These are phyloP conservation scores for Microdon myrmicae DNA, from an alignment of 2,888 invertebrate genomes.

Conservation along the genomic window DNA sequence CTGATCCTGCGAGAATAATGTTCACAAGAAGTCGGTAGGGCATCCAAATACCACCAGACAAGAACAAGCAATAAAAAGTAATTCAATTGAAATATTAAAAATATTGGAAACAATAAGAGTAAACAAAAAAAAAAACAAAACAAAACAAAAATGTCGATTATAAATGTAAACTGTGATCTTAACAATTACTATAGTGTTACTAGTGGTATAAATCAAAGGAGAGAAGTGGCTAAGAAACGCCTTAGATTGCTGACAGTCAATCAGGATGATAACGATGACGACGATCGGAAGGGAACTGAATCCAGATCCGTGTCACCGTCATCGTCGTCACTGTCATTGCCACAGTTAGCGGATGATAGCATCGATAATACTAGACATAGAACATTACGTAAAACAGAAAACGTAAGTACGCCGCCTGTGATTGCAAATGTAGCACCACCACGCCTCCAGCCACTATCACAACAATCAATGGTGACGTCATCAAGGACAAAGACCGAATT, in stretches of 20 bases:
- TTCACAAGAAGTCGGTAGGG: too few species aligned
- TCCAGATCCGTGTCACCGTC: slow-evolving; percentile 4
- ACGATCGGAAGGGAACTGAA: background rate
- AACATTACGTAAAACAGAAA: background rate
- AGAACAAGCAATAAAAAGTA: too few species aligned
- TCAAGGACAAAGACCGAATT: slow-evolving; percentile 9
- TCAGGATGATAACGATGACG: background rate
- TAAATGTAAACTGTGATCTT: slow-evolving; percentile 52
- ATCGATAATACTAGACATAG: background rate
- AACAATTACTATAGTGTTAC: slow-evolving; percentile 49
- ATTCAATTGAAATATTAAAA: background rate
- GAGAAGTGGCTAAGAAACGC: slow-evolving; percentile 51
- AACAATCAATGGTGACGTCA: slow-evolving; percentile 4
- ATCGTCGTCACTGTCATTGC: slow-evolving; percentile 4
- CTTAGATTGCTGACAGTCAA: slow-evolving; percentile 25
- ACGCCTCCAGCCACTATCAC: slow-evolving; percentile 29
- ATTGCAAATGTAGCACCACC: slow-evolving; percentile 1
- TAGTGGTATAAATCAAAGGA: slow-evolving; percentile 53
- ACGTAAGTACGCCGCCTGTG: background rate
- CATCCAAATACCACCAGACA: too few species aligned
- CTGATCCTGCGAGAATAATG: too few species aligned
- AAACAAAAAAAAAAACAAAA: slow-evolving; percentile 3
- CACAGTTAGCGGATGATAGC: slow-evolving; percentile 1
- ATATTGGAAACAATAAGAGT: background rate
- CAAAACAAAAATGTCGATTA: slow-evolving; percentile 52